Percentiles rank a stretch among this genome's conserved stretches.
Conservation (phyloP, 2,797 vertebrate genomes). For the Typhlichthys subterraneus region DNA sequence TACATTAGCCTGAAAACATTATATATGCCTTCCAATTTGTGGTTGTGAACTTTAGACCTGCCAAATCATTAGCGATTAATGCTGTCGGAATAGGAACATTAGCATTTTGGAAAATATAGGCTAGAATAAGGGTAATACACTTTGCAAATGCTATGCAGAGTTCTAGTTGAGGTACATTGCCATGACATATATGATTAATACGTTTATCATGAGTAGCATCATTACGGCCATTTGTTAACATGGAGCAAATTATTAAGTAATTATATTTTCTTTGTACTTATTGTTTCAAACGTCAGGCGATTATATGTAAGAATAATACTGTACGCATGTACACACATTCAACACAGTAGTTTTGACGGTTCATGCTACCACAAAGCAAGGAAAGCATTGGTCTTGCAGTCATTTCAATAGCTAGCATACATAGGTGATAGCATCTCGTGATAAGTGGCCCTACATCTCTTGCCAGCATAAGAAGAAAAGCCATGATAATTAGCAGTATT, state of each 20-base stretch:
- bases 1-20: conserved; percentile 47
- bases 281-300: conserved; percentile 18
- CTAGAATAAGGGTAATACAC: conserved; percentile 30
- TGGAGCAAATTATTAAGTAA: conserved; percentile 45
- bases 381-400: too few species aligned
- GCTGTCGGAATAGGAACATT: conserved; percentile 36
- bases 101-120: conserved; percentile 28
- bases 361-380: too few species aligned
- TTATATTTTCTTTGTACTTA: neutral
- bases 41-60: conserved; percentile 31
- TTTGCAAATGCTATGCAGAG: neutral
- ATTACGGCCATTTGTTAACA: conserved; percentile 10
- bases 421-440: too few species aligned
- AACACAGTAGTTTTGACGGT: neutral
- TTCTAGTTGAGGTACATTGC: conserved; percentile 7
- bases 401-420: too few species aligned
- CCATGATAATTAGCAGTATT: too few species aligned
- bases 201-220: neutral
- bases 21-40: conserved; percentile 37
- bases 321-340: conserved; percentile 17
- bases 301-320: conserved; percentile 21
- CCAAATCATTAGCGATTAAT: conserved; percentile 49
- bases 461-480: too few species aligned
- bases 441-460: too few species aligned
- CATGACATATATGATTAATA: conserved; percentile 25